Conservation (phyloP, 2,797 vertebrate species). For the Dallia pectoralis region DNA sequence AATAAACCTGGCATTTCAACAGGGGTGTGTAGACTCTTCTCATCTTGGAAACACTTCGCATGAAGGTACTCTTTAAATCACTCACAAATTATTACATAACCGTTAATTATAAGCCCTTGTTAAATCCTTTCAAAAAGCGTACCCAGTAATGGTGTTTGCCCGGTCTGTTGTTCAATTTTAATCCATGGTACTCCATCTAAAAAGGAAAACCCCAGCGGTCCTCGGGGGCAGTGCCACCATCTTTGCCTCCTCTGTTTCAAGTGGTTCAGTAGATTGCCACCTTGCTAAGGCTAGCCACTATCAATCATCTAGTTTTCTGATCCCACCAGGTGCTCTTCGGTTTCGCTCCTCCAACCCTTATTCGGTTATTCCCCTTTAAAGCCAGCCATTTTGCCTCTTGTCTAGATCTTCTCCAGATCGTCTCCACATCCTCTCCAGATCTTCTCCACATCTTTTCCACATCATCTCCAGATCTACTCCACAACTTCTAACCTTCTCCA, state of each 20-base stretch:
- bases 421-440: not conserved
- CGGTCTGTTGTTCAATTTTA: not conserved
- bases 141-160: conserved; percentile 3
- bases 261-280: conserved; percentile 1
- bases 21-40: too few species aligned
- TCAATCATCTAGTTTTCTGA: conserved; percentile 4
- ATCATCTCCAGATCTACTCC: too few species aligned
- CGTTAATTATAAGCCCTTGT: not conserved
- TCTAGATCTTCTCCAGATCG: too few species aligned
- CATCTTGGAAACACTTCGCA: not conserved
- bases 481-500: too few species aligned
- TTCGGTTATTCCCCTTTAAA: not conserved
- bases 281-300: not conserved
- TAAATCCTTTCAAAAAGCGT: not conserved
- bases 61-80: not conserved
- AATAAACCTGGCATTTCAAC: too few species aligned
- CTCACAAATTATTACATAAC: not conserved
- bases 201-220: not conserved
- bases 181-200: not conserved
- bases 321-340: not conserved
- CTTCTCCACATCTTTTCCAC: not conserved
- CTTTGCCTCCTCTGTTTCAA: not conserved
- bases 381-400: not conserved
- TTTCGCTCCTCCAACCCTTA: conserved; percentile 30
- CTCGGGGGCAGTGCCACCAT: not conserved